Evolutionary conservation across 1,140 invertebrate species (phyloP).

Genomic region (Brachystomella parvula): DNA sequence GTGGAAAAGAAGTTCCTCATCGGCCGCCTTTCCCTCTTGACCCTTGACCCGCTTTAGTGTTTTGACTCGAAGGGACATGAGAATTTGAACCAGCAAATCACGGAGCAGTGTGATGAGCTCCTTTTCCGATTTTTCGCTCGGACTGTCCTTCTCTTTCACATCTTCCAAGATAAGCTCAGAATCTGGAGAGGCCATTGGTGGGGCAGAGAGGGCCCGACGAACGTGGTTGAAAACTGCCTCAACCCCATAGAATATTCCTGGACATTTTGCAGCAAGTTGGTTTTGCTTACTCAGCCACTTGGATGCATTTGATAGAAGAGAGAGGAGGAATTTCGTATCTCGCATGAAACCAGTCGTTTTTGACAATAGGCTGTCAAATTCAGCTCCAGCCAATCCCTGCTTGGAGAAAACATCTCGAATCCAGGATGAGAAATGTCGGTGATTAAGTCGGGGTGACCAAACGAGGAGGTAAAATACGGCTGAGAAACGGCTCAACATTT

Average conservation of each 20-base stretch:
- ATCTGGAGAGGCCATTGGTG: neutral
- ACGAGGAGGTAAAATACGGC: slow-evolving; percentile 61
- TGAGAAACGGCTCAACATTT: slow-evolving; percentile 42
- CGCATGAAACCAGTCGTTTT: neutral
- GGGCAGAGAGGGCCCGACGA: neutral
- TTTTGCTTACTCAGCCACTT: slow-evolving; percentile 21
- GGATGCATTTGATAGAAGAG: slow-evolving; percentile 12
- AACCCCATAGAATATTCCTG: slow-evolving; percentile 24
- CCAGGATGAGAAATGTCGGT: slow-evolving; percentile 66
- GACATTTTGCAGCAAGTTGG: slow-evolving; percentile 12
- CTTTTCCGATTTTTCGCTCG: slow-evolving; percentile 5
- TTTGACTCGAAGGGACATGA: neutral
- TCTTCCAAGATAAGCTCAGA: slow-evolving; percentile 2
- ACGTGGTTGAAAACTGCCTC: slow-evolving; percentile 25
- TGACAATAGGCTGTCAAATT: neutral
- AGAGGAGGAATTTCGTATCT: slow-evolving; percentile 18
- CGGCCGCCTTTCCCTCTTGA: neutral
- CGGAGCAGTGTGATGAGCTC: neutral
- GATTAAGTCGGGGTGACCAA: slow-evolving; percentile 63
- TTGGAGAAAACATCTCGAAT: slow-evolving; percentile 54
- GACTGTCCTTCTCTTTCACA: slow-evolving; percentile 6
- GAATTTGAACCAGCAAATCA: neutral
- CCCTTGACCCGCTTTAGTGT: neutral
- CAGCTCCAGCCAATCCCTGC: slow-evolving; percentile 64
- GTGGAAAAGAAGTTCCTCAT: slow-evolving; percentile 23